Conservation (phyloP, 2,113 vertebrate genomes). For the Charadrius vociferus region DNA sequence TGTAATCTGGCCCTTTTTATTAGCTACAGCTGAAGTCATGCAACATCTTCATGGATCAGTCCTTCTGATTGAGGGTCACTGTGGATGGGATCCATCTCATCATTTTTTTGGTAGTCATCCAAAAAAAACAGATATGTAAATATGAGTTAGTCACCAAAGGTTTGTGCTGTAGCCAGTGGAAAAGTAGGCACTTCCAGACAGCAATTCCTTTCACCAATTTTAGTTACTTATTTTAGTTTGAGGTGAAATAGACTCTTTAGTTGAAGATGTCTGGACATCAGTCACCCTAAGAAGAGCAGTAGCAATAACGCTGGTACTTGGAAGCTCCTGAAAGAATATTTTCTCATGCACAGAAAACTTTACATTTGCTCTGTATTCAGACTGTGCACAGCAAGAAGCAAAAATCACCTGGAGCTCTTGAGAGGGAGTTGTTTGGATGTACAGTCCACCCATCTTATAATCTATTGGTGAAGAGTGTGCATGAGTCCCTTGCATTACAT, state of each 20-base stretch:
- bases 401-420: not conserved
- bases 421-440: too few relatives aligned
- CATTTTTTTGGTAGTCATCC: not conserved
- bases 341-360: not conserved
- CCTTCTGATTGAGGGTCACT: not conserved
- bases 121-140: not conserved
- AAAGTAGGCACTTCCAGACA: not conserved
- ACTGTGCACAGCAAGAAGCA: not conserved
- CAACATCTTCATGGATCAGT: not conserved
- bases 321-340: not conserved
- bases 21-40: not conserved
- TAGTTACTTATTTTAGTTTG: not conserved
- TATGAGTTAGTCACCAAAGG: not conserved
- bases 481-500: too few relatives aligned
- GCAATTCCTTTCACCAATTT: not conserved
- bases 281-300: not conserved
- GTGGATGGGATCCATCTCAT: not conserved
- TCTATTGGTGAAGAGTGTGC: fast-evolving
- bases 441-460: too few relatives aligned
- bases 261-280: not conserved
- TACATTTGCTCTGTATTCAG: not conserved
- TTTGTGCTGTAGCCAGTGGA: not conserved
- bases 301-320: not conserved
- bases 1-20: not conserved
- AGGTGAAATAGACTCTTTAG: not conserved